Percentiles rank a stretch among this genome's conserved stretches.
These are phyloP conservation scores for Agapornis roseicollis DNA, from an alignment of 2,113 vertebrate genomes.

Conservation along the genomic window DNA sequence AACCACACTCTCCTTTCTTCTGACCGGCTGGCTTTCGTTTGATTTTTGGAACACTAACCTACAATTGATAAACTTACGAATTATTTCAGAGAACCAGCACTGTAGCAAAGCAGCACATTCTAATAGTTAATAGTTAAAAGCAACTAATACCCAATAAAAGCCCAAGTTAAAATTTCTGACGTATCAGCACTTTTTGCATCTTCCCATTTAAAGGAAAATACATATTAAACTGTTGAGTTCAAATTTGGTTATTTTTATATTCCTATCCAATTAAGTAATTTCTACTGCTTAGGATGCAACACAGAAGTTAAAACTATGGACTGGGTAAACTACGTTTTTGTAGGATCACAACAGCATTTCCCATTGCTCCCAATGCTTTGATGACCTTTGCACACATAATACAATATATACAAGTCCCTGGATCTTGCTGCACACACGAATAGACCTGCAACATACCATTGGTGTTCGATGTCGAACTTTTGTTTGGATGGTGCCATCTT, in stretches of 20 bases:
- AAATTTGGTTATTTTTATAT: not conserved
- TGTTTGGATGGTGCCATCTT: slow-evolving; percentile 94
- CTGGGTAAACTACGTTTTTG: not conserved
- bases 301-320: not conserved
- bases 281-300: rapidly evolving
- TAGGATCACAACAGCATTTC: not conserved
- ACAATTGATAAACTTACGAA: not conserved
- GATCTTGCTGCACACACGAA: not conserved
- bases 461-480: slow-evolving; percentile 96
- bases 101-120: not conserved
- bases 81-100: not conserved
- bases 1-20: slow-evolving; percentile 89
- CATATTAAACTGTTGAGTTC: not conserved
- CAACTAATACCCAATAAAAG: not conserved
- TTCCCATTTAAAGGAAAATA: not conserved
- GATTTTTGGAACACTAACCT: slow-evolving; percentile 94
- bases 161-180: not conserved
- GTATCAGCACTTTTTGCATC: not conserved
- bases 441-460: slow-evolving; percentile 91
- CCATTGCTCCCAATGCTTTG: not conserved
- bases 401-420: slow-evolving; percentile 68
- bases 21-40: slow-evolving; percentile 87
- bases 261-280: not conserved
- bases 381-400: not conserved
- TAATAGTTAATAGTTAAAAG: not conserved